These are phyloP conservation scores for Myotis davidii DNA, from an alignment of 2,113 vertebrate species.

Conservation along the genomic window DNA sequence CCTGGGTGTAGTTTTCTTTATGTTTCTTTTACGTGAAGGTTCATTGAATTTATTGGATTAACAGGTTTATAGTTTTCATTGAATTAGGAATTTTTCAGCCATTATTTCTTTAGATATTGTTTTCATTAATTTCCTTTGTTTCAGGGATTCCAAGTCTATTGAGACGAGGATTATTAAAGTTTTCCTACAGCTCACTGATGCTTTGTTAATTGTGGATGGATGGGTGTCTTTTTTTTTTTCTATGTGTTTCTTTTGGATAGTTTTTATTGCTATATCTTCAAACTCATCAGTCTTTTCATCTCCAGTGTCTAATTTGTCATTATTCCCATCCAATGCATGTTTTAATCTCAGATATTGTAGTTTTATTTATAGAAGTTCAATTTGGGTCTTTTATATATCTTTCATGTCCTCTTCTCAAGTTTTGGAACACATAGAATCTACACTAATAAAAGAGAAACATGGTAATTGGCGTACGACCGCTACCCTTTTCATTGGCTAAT, in stretches of 20 bases:
- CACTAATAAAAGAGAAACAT: no score
- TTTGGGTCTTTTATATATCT: background rate
- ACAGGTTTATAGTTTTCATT: background rate
- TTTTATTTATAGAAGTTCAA: background rate
- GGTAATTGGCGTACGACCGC: no score
- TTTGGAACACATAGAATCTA: background rate
- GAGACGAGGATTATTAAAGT: background rate
- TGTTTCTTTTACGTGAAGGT: background rate
- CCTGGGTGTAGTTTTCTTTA: background rate
- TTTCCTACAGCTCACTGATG: background rate
- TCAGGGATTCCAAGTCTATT: background rate
- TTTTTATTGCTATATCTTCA: background rate
- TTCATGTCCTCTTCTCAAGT: background rate
- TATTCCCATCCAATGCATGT: background rate
- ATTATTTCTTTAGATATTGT: background rate
- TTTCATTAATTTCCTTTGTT: background rate
- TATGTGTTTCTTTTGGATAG: background rate
- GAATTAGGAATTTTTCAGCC: background rate
- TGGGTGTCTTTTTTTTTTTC: background rate
- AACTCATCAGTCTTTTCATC: background rate
- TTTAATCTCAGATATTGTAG: background rate
- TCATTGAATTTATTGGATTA: background rate
- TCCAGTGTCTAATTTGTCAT: slow-evolving; percentile 19
- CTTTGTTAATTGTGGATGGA: background rate
- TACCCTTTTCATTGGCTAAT: no score